Conservation (phyloP, 2,888 invertebrate genomes). For the Ametastegia equiseti region DNA sequence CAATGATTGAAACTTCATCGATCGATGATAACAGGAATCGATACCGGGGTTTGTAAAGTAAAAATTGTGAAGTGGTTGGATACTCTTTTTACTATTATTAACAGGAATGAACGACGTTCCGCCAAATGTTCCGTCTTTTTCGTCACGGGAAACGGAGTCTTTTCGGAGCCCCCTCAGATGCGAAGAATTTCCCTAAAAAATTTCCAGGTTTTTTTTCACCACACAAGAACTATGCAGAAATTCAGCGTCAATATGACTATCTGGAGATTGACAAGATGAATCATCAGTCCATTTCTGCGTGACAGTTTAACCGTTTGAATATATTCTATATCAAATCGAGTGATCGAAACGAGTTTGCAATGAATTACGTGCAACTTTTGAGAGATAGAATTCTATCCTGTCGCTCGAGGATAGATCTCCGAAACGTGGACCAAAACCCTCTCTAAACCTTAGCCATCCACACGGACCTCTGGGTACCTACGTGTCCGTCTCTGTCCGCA, state of each 20-base stretch:
- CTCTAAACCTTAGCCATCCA: not conserved
- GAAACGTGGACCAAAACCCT: not conserved
- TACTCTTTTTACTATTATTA: not conserved
- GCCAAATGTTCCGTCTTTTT: not conserved
- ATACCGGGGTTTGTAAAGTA: not conserved
- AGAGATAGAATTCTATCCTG: not conserved
- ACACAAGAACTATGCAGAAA: not conserved
- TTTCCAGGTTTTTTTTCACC: not conserved
- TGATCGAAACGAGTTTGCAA: slow-evolving; percentile 24
- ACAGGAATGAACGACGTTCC: not conserved
- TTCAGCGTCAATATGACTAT: slow-evolving; percentile 5
- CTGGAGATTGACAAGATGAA: not conserved
- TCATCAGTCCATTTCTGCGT: not conserved
- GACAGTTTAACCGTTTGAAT: not conserved
- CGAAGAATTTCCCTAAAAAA: slow-evolving; percentile 1
- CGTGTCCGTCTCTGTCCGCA: slow-evolving; percentile 28
- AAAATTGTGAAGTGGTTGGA: not conserved
- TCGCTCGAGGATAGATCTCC: not conserved
- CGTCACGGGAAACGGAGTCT: not conserved
- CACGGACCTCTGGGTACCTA: slow-evolving; percentile 1
- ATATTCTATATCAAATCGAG: not conserved
- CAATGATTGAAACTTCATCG: slow-evolving; percentile 8
- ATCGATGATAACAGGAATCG: not conserved
- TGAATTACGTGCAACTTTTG: slow-evolving; percentile 35
- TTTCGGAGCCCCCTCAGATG: not conserved